Base-by-base conservation (phyloP, 2,113 vertebrate species). In the Pao palembangensis region DNA sequence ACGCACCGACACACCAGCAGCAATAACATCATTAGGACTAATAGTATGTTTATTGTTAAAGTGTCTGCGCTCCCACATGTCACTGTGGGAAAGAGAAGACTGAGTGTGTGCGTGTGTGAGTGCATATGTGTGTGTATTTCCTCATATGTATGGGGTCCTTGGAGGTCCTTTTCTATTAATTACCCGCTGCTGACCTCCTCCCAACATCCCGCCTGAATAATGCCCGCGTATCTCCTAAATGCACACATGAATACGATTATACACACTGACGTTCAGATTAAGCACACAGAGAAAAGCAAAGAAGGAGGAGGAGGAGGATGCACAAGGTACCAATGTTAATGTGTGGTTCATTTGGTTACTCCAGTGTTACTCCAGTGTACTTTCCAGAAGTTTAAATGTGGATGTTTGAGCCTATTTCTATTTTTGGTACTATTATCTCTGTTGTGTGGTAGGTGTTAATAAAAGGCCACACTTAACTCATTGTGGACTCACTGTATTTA, bases 21-120 rank as follows among this genome's bases (percentile, higher is more conserved):
- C 52, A 60, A 64, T 64, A 72, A 78, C 80, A 74, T 84, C 80
- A 83, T 89, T 85, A 86, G 53, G 62, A 46, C 48, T 51, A 46
- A 63, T 83, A 80, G 83, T 85, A 70, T 88, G 83, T 89, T 88
- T 86, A 85, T 87, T 87, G 77, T 86, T 66, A 44, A 73, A 81
- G 71, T 60, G 75, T 75, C 82, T 75, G 61, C 62, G 61, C 57
- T 25, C 51, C n/a, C 48, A 70, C 56, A 25, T 15, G 19, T 60
- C 60, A 47, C 8, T 17, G 61, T 55, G 59, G n/a, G 23, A n/a
- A 18, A 60, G 19, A 51, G 51, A 53, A 75, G 34, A 38, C 34
- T 25, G 21, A 23, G 6, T 5, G 15, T 11, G 19, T 51, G 50
- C 15, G 19, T 51, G 7, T 15, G 21, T 25, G 20, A 51, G 50